These are phyloP conservation scores for Zapornia atra DNA, from an alignment of 2,113 vertebrate genomes.

Conservation along the genomic window DNA sequence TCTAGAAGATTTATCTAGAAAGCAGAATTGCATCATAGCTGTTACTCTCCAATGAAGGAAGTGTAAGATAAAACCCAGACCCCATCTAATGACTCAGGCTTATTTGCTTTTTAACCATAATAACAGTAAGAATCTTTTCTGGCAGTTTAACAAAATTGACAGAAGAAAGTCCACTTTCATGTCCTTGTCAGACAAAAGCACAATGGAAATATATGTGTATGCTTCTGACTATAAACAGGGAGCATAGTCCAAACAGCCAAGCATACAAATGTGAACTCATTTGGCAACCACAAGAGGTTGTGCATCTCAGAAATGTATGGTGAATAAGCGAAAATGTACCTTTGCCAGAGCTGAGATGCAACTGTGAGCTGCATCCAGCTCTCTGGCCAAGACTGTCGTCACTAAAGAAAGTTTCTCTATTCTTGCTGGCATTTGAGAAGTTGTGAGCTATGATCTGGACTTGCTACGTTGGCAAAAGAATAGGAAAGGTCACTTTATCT, in stretches of 20 bases:
- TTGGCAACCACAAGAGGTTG: neutral
- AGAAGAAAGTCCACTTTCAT: neutral
- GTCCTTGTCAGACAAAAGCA: neutral
- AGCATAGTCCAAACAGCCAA: neutral
- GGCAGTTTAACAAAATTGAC: neutral
- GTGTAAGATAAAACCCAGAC: neutral
- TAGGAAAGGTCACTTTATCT: conserved; percentile 20
- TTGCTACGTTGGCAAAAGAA: neutral
- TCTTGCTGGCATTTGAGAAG: conserved; percentile 44
- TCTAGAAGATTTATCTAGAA: neutral
- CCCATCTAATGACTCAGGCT: neutral
- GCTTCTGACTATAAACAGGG: neutral
- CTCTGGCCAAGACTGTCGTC: neutral
- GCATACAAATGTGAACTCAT: neutral
- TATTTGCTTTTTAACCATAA: neutral
- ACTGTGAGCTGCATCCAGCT: neutral
- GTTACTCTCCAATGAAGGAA: neutral
- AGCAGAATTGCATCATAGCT: neutral
- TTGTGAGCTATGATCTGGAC: conserved; percentile 21
- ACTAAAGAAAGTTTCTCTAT: neutral
- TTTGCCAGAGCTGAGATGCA: neutral
- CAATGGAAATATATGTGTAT: neutral
- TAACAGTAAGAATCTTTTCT: neutral
- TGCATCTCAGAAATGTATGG: neutral
- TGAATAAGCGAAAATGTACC: neutral